phyloP scores from a whole-genome alignment of 2,797 vertebrate species.

The Syngnathus acus region DNA sequence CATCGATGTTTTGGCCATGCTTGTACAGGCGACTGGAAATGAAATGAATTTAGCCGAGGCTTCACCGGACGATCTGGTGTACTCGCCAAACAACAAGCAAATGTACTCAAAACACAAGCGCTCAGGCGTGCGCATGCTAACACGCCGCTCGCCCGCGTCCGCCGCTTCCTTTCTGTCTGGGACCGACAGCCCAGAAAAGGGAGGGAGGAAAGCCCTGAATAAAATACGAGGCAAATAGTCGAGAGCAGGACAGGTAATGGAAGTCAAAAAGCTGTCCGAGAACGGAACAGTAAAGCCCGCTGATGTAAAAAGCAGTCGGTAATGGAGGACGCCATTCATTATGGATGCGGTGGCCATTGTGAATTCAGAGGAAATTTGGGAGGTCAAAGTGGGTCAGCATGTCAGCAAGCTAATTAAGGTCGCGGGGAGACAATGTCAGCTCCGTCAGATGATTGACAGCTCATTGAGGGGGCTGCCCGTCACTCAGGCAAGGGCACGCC shows the following conservation, averaged over 20 bases:
- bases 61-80: constrained; percentile 2
- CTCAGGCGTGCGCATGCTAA: constrained; percentile 1
- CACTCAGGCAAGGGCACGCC: neutral
- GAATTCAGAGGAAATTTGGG: constrained; percentile 49
- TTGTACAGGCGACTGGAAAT: constrained; percentile 20
- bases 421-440: constrained; percentile 11
- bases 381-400: neutral
- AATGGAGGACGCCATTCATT: constrained; percentile 54
- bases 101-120: constrained; percentile 5
- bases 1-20: too few species aligned
- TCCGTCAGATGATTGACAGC: constrained; percentile 27
- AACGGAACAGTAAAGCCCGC: constrained; percentile 44
- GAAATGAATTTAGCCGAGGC: constrained; percentile 21
- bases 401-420: constrained; percentile 25
- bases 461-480: constrained; percentile 3
- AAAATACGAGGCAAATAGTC: constrained; percentile 65
- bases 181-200: constrained; percentile 34
- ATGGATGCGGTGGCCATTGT: constrained; percentile 49
- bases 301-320: constrained; percentile 63
- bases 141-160: constrained; percentile 13
- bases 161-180: constrained; percentile 14
- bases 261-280: constrained; percentile 43
- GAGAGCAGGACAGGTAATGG: constrained; percentile 60
- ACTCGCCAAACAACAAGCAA: constrained; percentile 16
- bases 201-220: constrained; percentile 48